Percentiles rank a stretch among this genome's conserved stretches.
These are phyloP conservation scores for Neotragus moschatus DNA, from an alignment of 2,113 vertebrate species.

Conservation along the genomic window DNA sequence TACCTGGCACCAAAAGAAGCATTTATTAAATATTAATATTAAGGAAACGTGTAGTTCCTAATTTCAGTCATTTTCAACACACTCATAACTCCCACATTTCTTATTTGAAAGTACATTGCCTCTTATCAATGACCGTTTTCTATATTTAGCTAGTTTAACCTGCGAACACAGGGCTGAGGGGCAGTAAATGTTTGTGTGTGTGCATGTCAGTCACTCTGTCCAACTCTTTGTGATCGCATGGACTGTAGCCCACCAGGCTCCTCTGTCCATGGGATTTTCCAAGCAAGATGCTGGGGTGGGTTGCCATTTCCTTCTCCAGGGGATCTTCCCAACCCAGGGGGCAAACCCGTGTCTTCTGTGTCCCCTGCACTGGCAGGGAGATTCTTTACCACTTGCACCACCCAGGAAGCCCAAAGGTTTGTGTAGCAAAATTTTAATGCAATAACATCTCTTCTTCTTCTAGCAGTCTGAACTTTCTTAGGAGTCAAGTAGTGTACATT, in stretches of 20 bases:
- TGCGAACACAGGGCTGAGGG: background rate
- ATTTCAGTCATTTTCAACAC: background rate
- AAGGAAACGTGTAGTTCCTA: background rate
- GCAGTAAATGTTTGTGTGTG: background rate
- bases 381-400: background rate
- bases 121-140: background rate
- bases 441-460: background rate
- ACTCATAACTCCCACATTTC: background rate
- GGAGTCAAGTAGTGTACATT: background rate
- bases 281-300: background rate
- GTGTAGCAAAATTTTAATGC: background rate
- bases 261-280: background rate
- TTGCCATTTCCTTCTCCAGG: background rate
- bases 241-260: background rate
- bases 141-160: background rate
- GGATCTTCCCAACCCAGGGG: background rate
- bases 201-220: background rate
- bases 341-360: background rate
- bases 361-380: background rate
- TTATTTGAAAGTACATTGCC: background rate
- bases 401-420: background rate
- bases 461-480: background rate
- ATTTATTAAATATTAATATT: background rate
- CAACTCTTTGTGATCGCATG: background rate
- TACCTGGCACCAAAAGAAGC: background rate